Percentiles rank a stretch among this genome's conserved stretches.
Evolutionary conservation across 1,140 invertebrate species (phyloP).

Genomic region (Drosophila nebulosa): DNA sequence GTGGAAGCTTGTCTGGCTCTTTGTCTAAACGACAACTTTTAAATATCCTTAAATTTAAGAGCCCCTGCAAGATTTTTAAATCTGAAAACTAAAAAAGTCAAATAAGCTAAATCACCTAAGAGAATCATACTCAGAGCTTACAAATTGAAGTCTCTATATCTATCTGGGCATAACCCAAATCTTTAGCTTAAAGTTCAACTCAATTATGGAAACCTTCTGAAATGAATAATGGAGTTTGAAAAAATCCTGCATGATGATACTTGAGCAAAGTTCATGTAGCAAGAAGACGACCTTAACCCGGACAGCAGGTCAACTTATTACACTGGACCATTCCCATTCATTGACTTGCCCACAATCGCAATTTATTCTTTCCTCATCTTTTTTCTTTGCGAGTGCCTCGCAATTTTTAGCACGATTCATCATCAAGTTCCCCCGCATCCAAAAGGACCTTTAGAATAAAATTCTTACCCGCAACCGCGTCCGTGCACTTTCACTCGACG

Average conservation of each 20-base stretch:
- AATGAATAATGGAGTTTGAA: neutral
- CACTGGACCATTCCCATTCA: slow-evolving; percentile 17
- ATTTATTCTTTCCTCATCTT: slow-evolving; percentile 12
- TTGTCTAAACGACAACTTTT: neutral
- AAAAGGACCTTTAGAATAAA: neutral
- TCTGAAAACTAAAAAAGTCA: too few relatives aligned
- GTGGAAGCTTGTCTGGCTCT: neutral
- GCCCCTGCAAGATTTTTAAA: too few relatives aligned
- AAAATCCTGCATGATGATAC: neutral
- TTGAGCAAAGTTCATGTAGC: slow-evolving; percentile 12
- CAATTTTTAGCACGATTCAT: slow-evolving; percentile 32
- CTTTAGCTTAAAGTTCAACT: neutral
- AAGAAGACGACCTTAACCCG: slow-evolving; percentile 35
- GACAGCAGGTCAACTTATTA: slow-evolving; percentile 34
- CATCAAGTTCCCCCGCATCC: slow-evolving; percentile 3
- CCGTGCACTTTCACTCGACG: slow-evolving; percentile 67
- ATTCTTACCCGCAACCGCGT: neutral
- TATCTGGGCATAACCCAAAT: too few relatives aligned
- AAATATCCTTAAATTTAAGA: neutral
- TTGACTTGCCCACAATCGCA: neutral
- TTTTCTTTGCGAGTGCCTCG: slow-evolving; percentile 8
- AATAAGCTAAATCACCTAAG: too few relatives aligned
- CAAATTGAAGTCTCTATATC: too few relatives aligned
- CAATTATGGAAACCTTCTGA: neutral
- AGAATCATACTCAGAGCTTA: too few relatives aligned